Base-by-base conservation (phyloP, 2,888 invertebrate species). In the Eubasilissa splendida region DNA sequence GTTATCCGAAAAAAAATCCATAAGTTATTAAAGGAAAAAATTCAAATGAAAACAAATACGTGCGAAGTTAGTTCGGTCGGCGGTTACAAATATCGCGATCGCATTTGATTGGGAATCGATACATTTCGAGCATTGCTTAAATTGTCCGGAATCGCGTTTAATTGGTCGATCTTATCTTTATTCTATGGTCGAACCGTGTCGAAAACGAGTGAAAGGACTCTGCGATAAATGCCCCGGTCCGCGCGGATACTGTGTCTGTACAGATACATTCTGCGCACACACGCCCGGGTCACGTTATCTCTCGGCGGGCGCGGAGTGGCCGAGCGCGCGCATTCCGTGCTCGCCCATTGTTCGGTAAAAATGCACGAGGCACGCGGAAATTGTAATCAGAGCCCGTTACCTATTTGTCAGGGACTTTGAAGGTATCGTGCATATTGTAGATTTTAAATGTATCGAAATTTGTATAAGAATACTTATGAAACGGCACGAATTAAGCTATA, bases 251-350 rank as follows among this genome's bases (percentile, higher is more conserved):
- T 2, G 42, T 7, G 42, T 2, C 42, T 7, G 42, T 42, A 7
- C 42, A 7, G 42, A 42, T 42, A 42, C 42, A 42, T 42, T 42
- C 42, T 7, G 42, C 42, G 42, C 42, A 42, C 42, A 42, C 42
- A 42, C 42, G 42, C 63, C 33, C 63, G 63, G 3, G 63, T 4
- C 10, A 22, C 33, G 42, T 42, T 42, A 42, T 42, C 42, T 33
- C 2, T 4, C n/a, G 33, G 68, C 50, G 68, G 68, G 50, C 68
- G 3, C 68, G 8, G 66, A 68, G 68, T 50, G 68, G 14, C 52
- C 68, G 68, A n/a, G 63, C 33, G 63, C 42, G 68, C 68, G 68
- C 68, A 68, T 68, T 68, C 68, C 66, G 66, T 50, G 33, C 66
- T 12, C 66, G 66, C 68, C 58, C 68, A 52, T 68, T 68, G 68